Percentiles rank a stretch among this genome's conserved stretches.
These are phyloP conservation scores for Rachycentron canadum DNA, from an alignment of 2,797 vertebrate genomes.

Conservation along the genomic window DNA sequence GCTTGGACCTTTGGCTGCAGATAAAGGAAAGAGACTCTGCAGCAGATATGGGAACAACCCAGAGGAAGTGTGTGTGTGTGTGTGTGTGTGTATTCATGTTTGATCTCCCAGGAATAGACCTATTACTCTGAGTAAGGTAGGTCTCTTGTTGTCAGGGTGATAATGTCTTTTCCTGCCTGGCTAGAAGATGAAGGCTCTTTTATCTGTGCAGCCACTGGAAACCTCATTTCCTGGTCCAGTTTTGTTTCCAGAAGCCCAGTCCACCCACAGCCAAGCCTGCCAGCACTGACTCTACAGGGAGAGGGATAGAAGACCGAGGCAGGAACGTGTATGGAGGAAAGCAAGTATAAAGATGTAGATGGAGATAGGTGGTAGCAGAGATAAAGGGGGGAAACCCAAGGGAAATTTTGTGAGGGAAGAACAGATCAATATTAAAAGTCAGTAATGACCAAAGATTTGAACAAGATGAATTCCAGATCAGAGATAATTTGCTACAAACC, in stretches of 20 bases:
- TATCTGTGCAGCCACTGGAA: conserved; percentile 75
- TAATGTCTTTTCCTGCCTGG: conserved; percentile 76
- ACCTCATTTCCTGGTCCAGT: conserved; percentile 76
- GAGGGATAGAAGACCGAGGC: conserved; percentile 3
- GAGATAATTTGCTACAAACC: background rate
- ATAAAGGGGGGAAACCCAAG: background rate
- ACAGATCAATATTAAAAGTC: background rate
- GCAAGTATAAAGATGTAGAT: background rate
- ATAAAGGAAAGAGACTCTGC: conserved; percentile 20
- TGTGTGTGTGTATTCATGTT: conserved; percentile 33
- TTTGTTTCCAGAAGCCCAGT: conserved; percentile 62
- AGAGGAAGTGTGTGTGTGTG: conserved; percentile 24
- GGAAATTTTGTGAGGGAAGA: too few relatives aligned
- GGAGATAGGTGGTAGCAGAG: background rate
- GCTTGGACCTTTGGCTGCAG: conserved; percentile 6
- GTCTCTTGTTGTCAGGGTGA: conserved; percentile 64
- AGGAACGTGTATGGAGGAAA: conserved; percentile 12
- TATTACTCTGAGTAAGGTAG: conserved; percentile 38
- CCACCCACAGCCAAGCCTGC: conserved; percentile 38
- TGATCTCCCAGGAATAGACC: conserved; percentile 38
- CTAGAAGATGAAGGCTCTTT: conserved; percentile 60
- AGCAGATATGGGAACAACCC: conserved; percentile 34
- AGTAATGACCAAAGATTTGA: background rate
- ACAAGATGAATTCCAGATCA: background rate
- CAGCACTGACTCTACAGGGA: conserved; percentile 48